Evolutionary conservation across 2,113 vertebrate species (phyloP).

Genomic region (Pontoporia blainvillei): DNA sequence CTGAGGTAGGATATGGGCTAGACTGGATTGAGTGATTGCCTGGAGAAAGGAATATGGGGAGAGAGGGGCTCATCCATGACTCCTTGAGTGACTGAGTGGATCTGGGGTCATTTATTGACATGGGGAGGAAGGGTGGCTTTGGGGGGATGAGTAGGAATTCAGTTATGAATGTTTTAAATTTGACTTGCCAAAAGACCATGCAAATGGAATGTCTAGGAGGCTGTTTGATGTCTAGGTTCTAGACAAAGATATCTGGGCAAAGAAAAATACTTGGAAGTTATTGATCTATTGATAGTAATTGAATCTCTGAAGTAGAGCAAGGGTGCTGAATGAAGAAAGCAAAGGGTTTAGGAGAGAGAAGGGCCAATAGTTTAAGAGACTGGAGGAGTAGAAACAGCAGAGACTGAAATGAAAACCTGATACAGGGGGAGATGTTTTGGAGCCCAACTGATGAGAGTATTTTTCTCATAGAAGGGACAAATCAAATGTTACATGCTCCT

Average conservation of each 20-base stretch:
- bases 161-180: neutral
- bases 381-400: neutral
- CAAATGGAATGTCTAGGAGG: neutral
- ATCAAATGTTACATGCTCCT: neutral
- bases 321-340: neutral
- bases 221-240: neutral
- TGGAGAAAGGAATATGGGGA: neutral
- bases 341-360: neutral
- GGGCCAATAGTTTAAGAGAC: neutral
- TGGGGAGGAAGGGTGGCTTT: neutral
- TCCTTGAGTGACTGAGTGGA: neutral
- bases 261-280: neutral
- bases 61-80: neutral
- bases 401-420: neutral
- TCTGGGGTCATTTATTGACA: neutral
- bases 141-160: neutral
- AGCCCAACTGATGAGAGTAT: neutral
- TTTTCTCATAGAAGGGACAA: neutral
- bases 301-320: neutral
- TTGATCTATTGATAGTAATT: neutral
- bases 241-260: neutral
- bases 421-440: neutral
- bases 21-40: neutral
- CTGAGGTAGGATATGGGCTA: neutral
- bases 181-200: neutral